Percentiles rank a stretch among this genome's conserved stretches.
Conservation (phyloP, 1,140 invertebrate genomes). For the Drosophila sproati region DNA sequence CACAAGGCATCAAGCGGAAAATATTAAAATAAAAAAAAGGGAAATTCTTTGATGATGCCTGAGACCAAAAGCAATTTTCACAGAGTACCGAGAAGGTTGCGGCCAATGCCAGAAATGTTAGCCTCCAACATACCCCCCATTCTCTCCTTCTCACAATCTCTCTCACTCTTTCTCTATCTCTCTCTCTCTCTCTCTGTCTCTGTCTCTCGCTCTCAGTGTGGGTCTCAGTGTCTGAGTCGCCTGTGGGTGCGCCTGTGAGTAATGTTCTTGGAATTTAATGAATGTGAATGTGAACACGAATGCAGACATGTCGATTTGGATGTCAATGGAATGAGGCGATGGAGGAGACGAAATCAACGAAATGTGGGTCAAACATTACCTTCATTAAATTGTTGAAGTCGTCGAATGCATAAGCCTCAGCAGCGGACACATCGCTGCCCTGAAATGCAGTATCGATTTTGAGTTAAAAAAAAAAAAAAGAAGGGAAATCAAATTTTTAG, state of each 20-base stretch:
- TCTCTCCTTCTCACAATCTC: neutral
- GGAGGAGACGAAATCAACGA: neutral
- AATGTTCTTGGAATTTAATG: slow-evolving; percentile 62
- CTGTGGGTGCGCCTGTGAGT: slow-evolving; percentile 22
- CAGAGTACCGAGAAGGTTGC: slow-evolving; percentile 32
- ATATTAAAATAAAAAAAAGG: slow-evolving; percentile 61
- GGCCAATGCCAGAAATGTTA: slow-evolving; percentile 45
- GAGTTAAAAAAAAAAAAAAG: slow-evolving; percentile 11
- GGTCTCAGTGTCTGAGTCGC: neutral
- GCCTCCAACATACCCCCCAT: neutral
- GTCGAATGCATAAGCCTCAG: slow-evolving; percentile 83
- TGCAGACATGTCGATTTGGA: slow-evolving; percentile 41
- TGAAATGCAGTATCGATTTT: slow-evolving; percentile 41
- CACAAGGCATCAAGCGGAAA: slow-evolving; percentile 27
- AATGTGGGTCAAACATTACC: slow-evolving; percentile 79
- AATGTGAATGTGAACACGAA: slow-evolving; percentile 56
- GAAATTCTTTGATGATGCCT: slow-evolving; percentile 75
- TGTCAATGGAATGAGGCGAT: neutral
- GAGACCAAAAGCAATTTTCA: slow-evolving; percentile 55
- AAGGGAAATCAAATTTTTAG: slow-evolving; percentile 29
- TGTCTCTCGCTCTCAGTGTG: too few species aligned
- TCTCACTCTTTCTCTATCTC: neutral
- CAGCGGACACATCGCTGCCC: slow-evolving; percentile 82
- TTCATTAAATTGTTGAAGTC: slow-evolving; percentile 84
- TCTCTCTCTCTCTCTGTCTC: neutral